Base-by-base conservation (phyloP, 1,140 invertebrate species). In the Hyphantria cunea region DNA sequence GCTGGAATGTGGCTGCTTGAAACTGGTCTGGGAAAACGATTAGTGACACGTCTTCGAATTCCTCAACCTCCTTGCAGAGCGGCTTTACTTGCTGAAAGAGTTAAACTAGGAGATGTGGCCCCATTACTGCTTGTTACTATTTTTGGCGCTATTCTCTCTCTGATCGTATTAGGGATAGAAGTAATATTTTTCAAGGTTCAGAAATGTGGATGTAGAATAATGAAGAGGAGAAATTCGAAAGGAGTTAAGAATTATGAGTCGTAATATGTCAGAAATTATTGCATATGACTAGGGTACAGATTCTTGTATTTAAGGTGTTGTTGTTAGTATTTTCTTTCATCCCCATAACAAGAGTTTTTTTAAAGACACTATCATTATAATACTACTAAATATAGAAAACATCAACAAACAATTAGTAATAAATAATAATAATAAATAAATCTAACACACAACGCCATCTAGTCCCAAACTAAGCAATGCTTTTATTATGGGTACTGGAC, bases 51-150 rank as follows among this genome's bases (percentile, higher is more conserved):
- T 0, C 66, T 84, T 10, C 63, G 69, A n/a, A 66, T 77, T 3
- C 64, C 54, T 9, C 72, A 82, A n/a, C 82, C 84, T 0, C 72
- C 78, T 0, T 89, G 86, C 62, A 69, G 78, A 47, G 73, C 81
- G 0, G 70, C 84, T 0, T 58, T 89, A 5, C 65, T 89, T 12
- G 86, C 86, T 48, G 86, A 89, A 66, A 70, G 79, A 59, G 86
- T 89, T 3, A 87, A 83, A 10, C 70, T 86, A 15, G 63, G 70
- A 15, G 86, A 89, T 49, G 61, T 89, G 0, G 61, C 72, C 0
- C 76, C 83, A 0, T 45, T 80, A 7, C 34, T 87, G 10, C 39
- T 65, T 6, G 10, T 81, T 0, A 78, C 76, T 8, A 12, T 71
- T 0, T 25, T 66, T 6, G 80, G 72, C 4, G 70, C 64, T 8